Evolutionary conservation across 2,797 vertebrate species (phyloP).

Genomic region (Etheostoma perlongum): DNA sequence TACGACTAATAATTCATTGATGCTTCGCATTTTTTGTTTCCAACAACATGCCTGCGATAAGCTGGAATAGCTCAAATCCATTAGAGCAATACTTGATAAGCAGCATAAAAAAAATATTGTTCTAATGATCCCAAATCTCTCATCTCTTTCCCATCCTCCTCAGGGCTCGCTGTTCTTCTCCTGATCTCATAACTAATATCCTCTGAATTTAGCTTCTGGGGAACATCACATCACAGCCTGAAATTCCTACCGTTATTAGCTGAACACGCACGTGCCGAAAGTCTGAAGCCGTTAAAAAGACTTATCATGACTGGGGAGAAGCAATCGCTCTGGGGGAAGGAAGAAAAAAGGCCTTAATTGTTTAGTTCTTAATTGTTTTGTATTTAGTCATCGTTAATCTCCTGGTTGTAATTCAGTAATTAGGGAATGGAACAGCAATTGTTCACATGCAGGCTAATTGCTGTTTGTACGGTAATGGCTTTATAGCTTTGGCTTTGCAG

Average conservation of each 20-base stretch:
- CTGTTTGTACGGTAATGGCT: constrained; percentile 70
- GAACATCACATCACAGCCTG: constrained; percentile 54
- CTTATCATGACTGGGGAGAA: constrained; percentile 44
- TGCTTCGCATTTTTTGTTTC: constrained; percentile 41
- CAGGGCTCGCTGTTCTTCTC: constrained; percentile 56
- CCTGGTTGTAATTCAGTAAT: constrained; percentile 80
- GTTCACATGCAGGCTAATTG: constrained; percentile 78
- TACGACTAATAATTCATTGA: constrained; percentile 54
- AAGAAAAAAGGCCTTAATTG: constrained; percentile 63
- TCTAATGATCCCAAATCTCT: constrained; percentile 66
- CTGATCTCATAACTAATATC: constrained; percentile 73
- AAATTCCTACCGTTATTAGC: constrained; percentile 28
- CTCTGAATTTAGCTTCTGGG: constrained; percentile 74
- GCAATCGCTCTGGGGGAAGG: constrained; percentile 37
- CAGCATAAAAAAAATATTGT: constrained; percentile 58
- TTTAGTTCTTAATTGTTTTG: constrained; percentile 80
- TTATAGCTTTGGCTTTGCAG: constrained; percentile 51
- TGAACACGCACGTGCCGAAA: constrained; percentile 23
- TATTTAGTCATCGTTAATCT: constrained; percentile 80
- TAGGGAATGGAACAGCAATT: constrained; percentile 71
- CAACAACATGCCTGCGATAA: constrained; percentile 57
- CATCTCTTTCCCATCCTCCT: constrained; percentile 54
- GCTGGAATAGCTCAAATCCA: constrained; percentile 44
- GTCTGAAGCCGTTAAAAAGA: constrained; percentile 37
- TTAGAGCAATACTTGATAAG: constrained; percentile 55